Evolutionary conservation across 1,140 invertebrate species (phyloP).

Genomic region (Trigoniulus corallinus): DNA sequence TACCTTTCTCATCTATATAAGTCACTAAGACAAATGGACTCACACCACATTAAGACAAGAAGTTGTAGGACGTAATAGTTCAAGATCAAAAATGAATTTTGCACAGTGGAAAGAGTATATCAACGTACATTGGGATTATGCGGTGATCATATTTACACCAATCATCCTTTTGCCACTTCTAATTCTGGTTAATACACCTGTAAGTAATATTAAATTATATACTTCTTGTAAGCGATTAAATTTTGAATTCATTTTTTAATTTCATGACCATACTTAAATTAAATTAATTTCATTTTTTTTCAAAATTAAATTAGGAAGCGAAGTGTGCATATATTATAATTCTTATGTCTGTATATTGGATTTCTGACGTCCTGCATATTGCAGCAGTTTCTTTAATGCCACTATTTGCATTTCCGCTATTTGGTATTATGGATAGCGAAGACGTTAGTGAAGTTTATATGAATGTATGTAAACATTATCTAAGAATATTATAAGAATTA

Average conservation of each 20-base stretch:
- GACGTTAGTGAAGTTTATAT: not conserved
- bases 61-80: too few species aligned
- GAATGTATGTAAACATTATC: not conserved
- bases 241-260: too few species aligned
- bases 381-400: not conserved
- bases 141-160: not conserved
- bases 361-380: not conserved
- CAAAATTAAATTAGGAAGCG: not conserved
- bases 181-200: not conserved
- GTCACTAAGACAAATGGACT: too few species aligned
- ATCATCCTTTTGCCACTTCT: not conserved
- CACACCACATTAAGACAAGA: too few species aligned
- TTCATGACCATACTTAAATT: too few species aligned
- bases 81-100: too few species aligned
- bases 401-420: not conserved
- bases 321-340: not conserved
- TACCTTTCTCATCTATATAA: too few species aligned
- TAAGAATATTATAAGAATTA: not conserved
- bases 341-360: not conserved
- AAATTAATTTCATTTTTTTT: not conserved
- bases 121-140: too few species aligned
- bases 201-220: not conserved
- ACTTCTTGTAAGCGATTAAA: too few species aligned
- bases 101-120: too few species aligned
- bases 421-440: not conserved